Evolutionary conservation across 2,113 vertebrate species (phyloP).

Genomic region (Alosa alosa): DNA sequence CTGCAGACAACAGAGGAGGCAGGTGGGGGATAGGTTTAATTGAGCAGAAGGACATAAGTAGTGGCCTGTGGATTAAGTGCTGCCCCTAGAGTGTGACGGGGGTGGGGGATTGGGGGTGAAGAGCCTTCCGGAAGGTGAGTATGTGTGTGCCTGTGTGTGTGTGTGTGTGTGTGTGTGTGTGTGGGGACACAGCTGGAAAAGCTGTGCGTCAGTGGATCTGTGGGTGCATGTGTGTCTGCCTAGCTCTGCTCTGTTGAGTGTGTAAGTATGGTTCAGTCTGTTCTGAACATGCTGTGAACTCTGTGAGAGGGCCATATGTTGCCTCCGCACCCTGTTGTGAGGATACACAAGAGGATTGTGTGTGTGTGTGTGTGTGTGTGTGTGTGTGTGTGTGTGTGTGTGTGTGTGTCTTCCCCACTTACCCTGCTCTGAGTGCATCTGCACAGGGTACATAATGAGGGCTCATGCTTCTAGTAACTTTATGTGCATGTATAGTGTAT

Average conservation of each 20-base stretch:
- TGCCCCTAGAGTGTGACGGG: not conserved
- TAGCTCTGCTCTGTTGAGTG: slow-evolving; percentile 80
- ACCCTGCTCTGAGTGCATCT: slow-evolving; percentile 92
- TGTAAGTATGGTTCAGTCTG: not conserved
- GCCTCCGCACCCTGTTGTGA: not conserved
- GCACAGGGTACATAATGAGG: slow-evolving; percentile 90
- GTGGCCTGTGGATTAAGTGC: not conserved
- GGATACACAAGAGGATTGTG: not conserved
- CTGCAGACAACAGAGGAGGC: slow-evolving; percentile 68
- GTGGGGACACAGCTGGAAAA: not conserved
- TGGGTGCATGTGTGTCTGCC: not conserved
- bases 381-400: not conserved
- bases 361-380: not conserved
- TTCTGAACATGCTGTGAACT: not conserved
- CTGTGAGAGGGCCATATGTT: not conserved
- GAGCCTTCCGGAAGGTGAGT: not conserved
- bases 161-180: not conserved
- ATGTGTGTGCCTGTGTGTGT: not conserved
- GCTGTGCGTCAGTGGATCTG: too few species aligned
- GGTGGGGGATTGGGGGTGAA: too few species aligned
- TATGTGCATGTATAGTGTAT: too few species aligned
- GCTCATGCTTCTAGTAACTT: slow-evolving; percentile 77
- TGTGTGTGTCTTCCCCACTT: slow-evolving; percentile 51
- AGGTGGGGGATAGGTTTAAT: not conserved
- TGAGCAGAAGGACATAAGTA: not conserved